Conservation (phyloP, 2,113 vertebrate species). For the Clinocottus analis region DNA sequence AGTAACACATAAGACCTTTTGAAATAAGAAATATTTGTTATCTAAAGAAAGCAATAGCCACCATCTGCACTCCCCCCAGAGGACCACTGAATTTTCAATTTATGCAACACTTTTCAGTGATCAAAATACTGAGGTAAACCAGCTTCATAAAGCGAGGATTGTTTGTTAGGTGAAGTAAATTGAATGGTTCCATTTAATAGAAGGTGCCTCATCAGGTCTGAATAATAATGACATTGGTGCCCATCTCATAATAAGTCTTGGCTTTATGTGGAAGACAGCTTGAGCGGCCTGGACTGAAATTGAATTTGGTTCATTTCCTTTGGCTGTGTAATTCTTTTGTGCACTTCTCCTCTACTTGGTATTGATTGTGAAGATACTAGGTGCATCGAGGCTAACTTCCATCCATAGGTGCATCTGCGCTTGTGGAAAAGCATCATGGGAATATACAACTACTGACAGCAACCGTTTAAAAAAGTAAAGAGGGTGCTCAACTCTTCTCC, state of each 20-base stretch:
- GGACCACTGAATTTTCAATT: slow-evolving; percentile 47
- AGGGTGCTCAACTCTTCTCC: background rate
- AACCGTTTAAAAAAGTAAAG: background rate
- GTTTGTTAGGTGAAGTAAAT: slow-evolving; percentile 76
- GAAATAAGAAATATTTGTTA: slow-evolving; percentile 64
- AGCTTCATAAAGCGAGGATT: slow-evolving; percentile 54
- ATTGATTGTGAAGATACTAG: slow-evolving; percentile 71
- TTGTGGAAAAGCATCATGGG: slow-evolving; percentile 6
- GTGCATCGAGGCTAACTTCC: slow-evolving; percentile 45
- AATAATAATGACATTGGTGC: slow-evolving; percentile 74
- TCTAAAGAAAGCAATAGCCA: slow-evolving; percentile 72
- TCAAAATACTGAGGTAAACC: slow-evolving; percentile 59
- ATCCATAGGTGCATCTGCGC: slow-evolving; percentile 5
- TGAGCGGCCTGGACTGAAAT: slow-evolving; percentile 67
- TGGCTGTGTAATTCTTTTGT: slow-evolving; percentile 79
- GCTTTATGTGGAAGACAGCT: slow-evolving; percentile 71
- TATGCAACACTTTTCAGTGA: slow-evolving; percentile 40
- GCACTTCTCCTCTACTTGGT: slow-evolving; percentile 61
- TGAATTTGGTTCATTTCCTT: slow-evolving; percentile 82
- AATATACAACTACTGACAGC: background rate
- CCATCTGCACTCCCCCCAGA: slow-evolving; percentile 30
- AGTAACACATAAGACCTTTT: slow-evolving; percentile 48
- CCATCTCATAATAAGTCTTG: slow-evolving; percentile 72
- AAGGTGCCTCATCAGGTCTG: slow-evolving; percentile 71
- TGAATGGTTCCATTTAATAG: slow-evolving; percentile 75